These are phyloP conservation scores for Musca vetustissima DNA, from an alignment of 1,140 invertebrate genomes.

Conservation along the genomic window DNA sequence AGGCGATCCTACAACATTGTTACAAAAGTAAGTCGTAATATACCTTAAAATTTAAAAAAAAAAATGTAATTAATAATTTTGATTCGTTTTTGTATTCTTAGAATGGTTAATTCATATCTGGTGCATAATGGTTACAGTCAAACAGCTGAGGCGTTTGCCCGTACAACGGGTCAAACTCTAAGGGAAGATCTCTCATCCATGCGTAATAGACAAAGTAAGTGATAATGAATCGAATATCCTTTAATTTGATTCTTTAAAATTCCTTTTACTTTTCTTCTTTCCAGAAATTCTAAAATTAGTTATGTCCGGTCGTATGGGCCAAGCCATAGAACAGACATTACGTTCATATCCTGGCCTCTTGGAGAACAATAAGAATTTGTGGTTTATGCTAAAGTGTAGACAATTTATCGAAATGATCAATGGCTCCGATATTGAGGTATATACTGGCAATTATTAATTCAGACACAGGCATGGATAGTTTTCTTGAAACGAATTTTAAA, in stretches of 20 bases:
- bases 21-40: slow-evolving; percentile 83
- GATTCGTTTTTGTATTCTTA: slow-evolving; percentile 58
- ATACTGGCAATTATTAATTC: not conserved
- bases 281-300: slow-evolving; percentile 93
- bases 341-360: slow-evolving; percentile 88
- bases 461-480: too few species aligned
- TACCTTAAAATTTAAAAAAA: not conserved
- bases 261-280: slow-evolving; percentile 28
- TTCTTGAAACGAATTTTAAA: too few species aligned
- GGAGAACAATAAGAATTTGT: slow-evolving; percentile 84
- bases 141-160: slow-evolving; percentile 94
- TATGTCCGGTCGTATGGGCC: slow-evolving; percentile 87
- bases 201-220: slow-evolving; percentile 94
- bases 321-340: slow-evolving; percentile 89
- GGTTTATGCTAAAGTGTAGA: slow-evolving; percentile 93
- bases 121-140: slow-evolving; percentile 97
- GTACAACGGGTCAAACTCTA: slow-evolving; percentile 85
- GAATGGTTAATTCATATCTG: slow-evolving; percentile 96
- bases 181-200: slow-evolving; percentile 93
- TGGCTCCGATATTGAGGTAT: slow-evolving; percentile 72
- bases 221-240: not conserved
- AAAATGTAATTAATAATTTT: slow-evolving; percentile 1
- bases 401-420: slow-evolving; percentile 97
- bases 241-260: slow-evolving; percentile 4
- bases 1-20: slow-evolving; percentile 86